Base-by-base conservation (phyloP, 2,888 invertebrate genomes). In the Drepanosiphum platanoidis region DNA sequence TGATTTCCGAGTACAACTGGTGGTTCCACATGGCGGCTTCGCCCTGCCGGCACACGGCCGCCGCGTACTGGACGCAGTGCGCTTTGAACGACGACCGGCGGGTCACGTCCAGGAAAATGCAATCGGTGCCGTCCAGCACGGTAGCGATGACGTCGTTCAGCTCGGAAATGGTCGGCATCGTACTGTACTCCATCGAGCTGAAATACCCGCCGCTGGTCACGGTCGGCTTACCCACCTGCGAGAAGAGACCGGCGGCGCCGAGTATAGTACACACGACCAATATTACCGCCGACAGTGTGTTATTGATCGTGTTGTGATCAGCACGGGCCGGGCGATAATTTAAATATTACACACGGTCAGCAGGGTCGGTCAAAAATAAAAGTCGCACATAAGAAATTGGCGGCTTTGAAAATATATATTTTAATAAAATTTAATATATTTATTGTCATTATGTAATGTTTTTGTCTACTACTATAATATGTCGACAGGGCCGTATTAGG, bases 81-180 rank as follows among this genome's bases (percentile, higher is more conserved):
- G 92, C 90, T 0, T 94, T 94, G 88, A 92, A 92, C 22, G 90
- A 88, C 15, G 94, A 94, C 87, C 93, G 92, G 27, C 94, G 93
- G 0, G 93, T 93, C 88, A 94, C 94, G 74, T 94, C 93, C 72
- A 95, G 90, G 90, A 93, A 92, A 86, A 95, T 91, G 87, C 92
- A 92, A 88, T 94, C 95, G 74, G 92, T 93, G 30, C 94, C 95
- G 88, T 94, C 94, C 30, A 94, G 89, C 34, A 95, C 92, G 79
- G 94, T 94, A 89, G 94, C 94, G 66, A 93, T 93, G 11, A 95
- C 92, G 88, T 94, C 93, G 42, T 93, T 91, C 22, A 93, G 90
- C 89, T 94, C 94, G 2, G 94, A 92, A 88, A 94, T 90, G 0
- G 84, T 86, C 84, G 91, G 92, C 92, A 86, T 91, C 92, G 88